phyloP scores from a whole-genome alignment of 2,113 vertebrate genomes.

The Triplophysa dalaica region DNA sequence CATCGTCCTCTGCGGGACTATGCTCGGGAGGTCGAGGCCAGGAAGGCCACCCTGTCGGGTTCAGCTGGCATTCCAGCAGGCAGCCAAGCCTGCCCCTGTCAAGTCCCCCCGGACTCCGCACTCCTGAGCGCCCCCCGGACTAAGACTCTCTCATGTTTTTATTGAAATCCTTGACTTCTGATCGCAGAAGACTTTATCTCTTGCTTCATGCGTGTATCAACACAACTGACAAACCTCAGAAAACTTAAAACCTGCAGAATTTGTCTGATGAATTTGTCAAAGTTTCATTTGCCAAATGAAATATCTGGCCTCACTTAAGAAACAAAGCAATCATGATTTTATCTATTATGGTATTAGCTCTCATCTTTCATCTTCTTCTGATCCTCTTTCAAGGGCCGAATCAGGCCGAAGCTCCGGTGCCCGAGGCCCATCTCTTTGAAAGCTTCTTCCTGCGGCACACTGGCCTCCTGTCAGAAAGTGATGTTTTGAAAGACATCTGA shows the following conservation, averaged over 20 bases:
- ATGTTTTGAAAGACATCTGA: conserved; percentile 36
- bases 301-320: conserved; percentile 9
- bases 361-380: neutral
- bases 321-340: conserved; percentile 8
- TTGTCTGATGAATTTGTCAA: neutral
- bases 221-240: neutral
- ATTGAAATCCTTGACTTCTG: too few relatives aligned
- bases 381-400: neutral
- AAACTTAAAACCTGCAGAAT: too few relatives aligned
- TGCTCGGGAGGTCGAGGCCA: too few relatives aligned
- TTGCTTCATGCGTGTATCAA: neutral
- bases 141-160: too few relatives aligned
- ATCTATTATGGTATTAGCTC: conserved; percentile 9
- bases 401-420: neutral
- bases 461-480: conserved; percentile 34
- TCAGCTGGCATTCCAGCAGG: too few relatives aligned
- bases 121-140: too few relatives aligned
- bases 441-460: conserved; percentile 10
- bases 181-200: too few relatives aligned
- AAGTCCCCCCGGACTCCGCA: too few relatives aligned
- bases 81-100: too few relatives aligned
- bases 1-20: too few relatives aligned
- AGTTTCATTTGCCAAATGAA: neutral
- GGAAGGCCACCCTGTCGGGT: too few relatives aligned
- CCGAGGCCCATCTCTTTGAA: conserved; percentile 18